Percentiles rank a stretch among this genome's conserved stretches.
phyloP scores from a whole-genome alignment of 2,797 vertebrate genomes.

The Euthynnus affinis region DNA sequence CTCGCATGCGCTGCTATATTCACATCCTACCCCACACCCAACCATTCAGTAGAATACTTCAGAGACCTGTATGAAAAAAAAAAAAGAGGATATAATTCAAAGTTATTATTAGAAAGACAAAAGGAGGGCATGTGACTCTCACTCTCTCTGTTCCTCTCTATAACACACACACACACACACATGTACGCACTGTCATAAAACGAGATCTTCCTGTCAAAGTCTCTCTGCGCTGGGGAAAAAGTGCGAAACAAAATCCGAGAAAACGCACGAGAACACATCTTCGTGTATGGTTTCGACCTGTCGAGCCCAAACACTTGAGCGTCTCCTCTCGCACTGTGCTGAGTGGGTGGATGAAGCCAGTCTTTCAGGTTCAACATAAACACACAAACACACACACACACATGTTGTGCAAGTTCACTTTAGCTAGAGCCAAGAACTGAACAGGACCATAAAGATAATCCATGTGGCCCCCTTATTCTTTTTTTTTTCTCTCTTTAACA shows the following conservation, averaged over 20 bases:
- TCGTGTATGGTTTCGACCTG: background rate
- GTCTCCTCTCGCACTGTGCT: constrained; percentile 2
- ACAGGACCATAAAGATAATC: background rate
- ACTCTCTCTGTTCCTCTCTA: background rate
- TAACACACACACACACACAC: background rate
- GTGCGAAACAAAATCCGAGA: background rate
- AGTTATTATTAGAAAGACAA: constrained; percentile 47
- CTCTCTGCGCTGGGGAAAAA: background rate
- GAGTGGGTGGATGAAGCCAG: constrained; percentile 27
- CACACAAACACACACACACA: constrained; percentile 36
- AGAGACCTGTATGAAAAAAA: constrained; percentile 26
- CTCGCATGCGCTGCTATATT: background rate
- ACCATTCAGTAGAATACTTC: constrained; percentile 3
- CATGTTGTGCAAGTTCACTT: background rate
- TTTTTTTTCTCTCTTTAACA: background rate
- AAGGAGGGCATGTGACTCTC: constrained; percentile 33
- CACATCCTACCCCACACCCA: constrained; percentile 8
- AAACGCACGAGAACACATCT: background rate
- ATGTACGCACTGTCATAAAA: no score
- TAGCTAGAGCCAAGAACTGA: background rate
- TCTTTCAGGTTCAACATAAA: constrained; percentile 31
- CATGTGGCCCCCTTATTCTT: background rate
- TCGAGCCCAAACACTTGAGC: constrained; percentile 15
- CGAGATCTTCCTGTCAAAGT: constrained; percentile 12
- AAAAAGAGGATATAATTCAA: constrained; percentile 34